Evolutionary conservation across 1,140 invertebrate species (phyloP), one percentile per base, ranked within the genome.

Genomic region (Drosophila paulistorum): DNA sequence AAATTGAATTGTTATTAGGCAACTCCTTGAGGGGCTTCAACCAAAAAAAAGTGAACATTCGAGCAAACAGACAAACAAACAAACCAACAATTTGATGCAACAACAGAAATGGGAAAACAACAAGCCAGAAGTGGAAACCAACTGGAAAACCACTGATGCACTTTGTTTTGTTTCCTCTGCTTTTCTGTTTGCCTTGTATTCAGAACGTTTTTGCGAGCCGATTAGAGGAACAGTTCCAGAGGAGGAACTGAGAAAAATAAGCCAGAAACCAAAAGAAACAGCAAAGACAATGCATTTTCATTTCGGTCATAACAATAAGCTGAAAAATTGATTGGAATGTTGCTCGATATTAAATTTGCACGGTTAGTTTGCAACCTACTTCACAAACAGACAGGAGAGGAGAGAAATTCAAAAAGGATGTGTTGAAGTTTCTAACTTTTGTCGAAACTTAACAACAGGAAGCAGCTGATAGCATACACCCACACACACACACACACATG

Each of bases 381-480:
- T 77, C 61, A 51, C 20, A 35, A 14, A 65, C 61, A 71, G 71
- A 73, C 72, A 79, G 42, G 51, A 63, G 63, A 51, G 54, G 61
- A 51, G 17, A 51, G 45, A 17, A 7, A 48, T 0, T 9, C 14
- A 48, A 17, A 7, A 11, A 6, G 45, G 17, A 51, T 9, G 10
- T 7, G 45, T 23, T 51, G 7, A 23, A 51, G 45, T 51, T 51
- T 51, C 45, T 23, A 51, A 51, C 45, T 51, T 51, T 51, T 51
- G 45, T 23, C 7, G 59, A 74, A 86, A 87, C 84, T 83, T 89
- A 89, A 77, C 79, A 87, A 87, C 83, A 87, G 83, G 83, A 87
- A 83, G 70, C 77, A 66, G 84, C 84, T 89, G 83, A 87, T 87
- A 89, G 71, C 79, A 62, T 58, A 65, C 71, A 68, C 71, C 69